Base-by-base conservation (phyloP, 2,888 invertebrate species). In the Lochmaea crataegi region DNA sequence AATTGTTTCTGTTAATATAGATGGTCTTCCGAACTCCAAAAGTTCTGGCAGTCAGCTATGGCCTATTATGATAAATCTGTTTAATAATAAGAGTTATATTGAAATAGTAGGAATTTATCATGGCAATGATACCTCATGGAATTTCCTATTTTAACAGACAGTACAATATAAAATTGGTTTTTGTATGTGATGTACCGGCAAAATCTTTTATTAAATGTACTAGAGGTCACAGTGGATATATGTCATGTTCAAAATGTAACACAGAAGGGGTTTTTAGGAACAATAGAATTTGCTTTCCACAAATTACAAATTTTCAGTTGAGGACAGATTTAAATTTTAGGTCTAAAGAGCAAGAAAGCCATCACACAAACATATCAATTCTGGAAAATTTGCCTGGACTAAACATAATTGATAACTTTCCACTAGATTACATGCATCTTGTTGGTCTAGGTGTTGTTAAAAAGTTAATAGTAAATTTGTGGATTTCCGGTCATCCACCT, bases 351-450 rank as follows among this genome's bases (percentile, higher is more conserved):
- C 71, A 81, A 67, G 48, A 53, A 53, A 67, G 78, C 41, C 75
- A 78, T 76, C 77, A 80, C 65, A 75, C 63, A 48, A 75, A 69
- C n/a, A 68, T 58, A 26, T 75, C 74, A 65, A 67, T 76, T 69
- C 68, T 80, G 42, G 72, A 74, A 67, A 74, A 68, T 48, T 74
- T 80, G 65, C 79, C 78, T 22, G 69, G 73, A 32, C 53, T 81
- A 66, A 63, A 79, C 73, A 77, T 81, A 71, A 70, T 82, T 26
- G 58, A 71, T 60, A 66, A 76, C 61, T 71, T 81, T 45, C 77
- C 79, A 9, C 42, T 79, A 12, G 80, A 82, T 64, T 75, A 75
- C 38, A 77, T 77, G 77, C 75, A 75, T 57, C 42, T 76, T 18
- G 57, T 76, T 45, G 74, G 76, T 45, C 63, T 76, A 56, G 75